Percentiles rank a stretch among this genome's conserved stretches.
Evolutionary conservation across 2,797 vertebrate genomes (phyloP).

Genomic region (Girardinus metallicus): DNA sequence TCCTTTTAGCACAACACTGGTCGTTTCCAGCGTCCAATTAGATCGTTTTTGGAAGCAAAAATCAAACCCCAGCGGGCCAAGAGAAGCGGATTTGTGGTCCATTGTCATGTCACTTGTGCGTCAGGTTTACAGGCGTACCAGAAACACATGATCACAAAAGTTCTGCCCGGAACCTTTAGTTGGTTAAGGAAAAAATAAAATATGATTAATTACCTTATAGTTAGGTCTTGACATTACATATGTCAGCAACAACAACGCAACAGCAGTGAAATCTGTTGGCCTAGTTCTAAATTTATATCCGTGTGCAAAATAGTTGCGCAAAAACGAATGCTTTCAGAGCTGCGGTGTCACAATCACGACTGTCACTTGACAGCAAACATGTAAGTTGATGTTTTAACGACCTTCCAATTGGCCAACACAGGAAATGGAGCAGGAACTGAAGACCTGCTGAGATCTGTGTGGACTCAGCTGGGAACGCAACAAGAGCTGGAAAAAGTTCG

Average conservation of each 20-base stretch:
- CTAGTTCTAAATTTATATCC: background rate
- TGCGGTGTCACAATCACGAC: background rate
- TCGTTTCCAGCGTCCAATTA: background rate
- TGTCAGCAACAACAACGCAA: background rate
- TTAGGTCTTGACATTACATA: background rate
- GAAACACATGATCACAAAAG: no score
- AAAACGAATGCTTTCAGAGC: background rate
- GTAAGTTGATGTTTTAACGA: slow-evolving; percentile 30
- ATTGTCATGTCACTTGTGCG: no score
- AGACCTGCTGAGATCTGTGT: slow-evolving; percentile 53
- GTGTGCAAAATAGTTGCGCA: background rate
- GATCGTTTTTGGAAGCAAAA: background rate
- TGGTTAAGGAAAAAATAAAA: no score
- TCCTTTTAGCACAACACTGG: background rate
- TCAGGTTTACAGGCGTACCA: no score
- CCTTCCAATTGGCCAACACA: slow-evolving; percentile 20
- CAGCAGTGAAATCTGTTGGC: background rate
- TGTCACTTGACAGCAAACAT: slow-evolving; percentile 5
- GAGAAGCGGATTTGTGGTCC: background rate
- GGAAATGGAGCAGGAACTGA: slow-evolving; percentile 29
- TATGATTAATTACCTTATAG: no score
- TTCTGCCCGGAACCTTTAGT: no score
- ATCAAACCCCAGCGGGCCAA: background rate
- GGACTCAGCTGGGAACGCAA: slow-evolving; percentile 62
- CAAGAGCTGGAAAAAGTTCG: slow-evolving; percentile 8